Base-by-base conservation (phyloP, 2,797 vertebrate species). In the Eidolon dupreanum region DNA sequence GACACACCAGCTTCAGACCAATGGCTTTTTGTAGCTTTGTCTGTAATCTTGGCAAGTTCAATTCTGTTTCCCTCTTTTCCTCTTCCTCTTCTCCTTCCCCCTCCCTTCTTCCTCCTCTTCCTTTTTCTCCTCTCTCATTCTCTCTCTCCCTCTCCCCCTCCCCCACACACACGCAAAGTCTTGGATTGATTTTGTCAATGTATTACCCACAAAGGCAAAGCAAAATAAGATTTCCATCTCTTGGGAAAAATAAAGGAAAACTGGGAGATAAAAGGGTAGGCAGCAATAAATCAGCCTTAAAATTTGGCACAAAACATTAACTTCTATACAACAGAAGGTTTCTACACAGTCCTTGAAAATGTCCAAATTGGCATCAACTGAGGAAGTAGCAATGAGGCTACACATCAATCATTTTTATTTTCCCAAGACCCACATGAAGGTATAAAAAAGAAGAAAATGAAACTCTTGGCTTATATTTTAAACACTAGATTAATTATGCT, bases 241-340 rank as follows among this genome's bases (percentile, higher is more conserved):
- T 49, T 65, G 66, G 57, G 65, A 17, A 61, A 87, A 79, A 93
- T 63, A 95, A 90, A 97, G 63, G n/a, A 68, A 73, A 89, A 75
- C 8, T 84, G 61, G 79, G 61, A 93, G 33, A 24, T 15, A 63
- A 31, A 93, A 70, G 71, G 83, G 49, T 1, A 90, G 83, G 49
- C 38, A 49, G 17, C 28, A 93, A 85, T 36, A 96, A 75, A 36
- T 68, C 57, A 61, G 71, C 33, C 59, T 88, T 41, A 88, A 86
- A 71, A 41, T 61, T 26, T 41, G 28, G 26, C 26, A 88, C 26
- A 61, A 63, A 87, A 57, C 55, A 81, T 53, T 70, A 74, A 88
- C 88, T 49, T 71, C 17, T 19, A 88, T 6, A n/a, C 1, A 51
- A 41, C 16, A 65, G 81, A 78, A 68, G 33, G 61, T 7, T 15